A percentile compares a stretch with the other conserved stretches of the same genome.
Evolutionary conservation across 2,797 vertebrate species (phyloP).

Genomic region (Coluber constrictor): DNA sequence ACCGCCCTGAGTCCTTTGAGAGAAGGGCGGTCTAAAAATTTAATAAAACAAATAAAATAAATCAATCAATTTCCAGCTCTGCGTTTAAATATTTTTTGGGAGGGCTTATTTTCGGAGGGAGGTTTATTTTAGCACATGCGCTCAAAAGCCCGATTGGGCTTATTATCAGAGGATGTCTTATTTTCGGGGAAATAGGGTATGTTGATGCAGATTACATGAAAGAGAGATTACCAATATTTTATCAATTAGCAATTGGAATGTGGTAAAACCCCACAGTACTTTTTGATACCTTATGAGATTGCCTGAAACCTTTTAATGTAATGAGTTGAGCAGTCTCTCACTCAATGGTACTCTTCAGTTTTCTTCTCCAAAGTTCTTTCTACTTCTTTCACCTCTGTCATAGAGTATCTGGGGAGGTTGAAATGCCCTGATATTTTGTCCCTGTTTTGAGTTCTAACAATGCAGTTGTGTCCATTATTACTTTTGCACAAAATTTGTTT

Average conservation of each 20-base stretch:
- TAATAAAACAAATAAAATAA: no score
- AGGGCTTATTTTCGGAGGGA: no score
- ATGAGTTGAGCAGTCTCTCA: not conserved
- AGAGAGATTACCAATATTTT: not conserved
- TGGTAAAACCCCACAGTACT: not conserved
- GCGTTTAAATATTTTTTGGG: no score
- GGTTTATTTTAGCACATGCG: no score
- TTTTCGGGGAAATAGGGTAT: not conserved
- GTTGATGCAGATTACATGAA: not conserved
- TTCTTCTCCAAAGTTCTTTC: not conserved
- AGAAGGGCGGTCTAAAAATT: no score
- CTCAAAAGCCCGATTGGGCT: no score
- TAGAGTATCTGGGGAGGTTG: not conserved
- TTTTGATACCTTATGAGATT: not conserved
- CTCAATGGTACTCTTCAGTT: not conserved
- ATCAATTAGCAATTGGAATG: not conserved
- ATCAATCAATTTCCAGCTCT: no score
- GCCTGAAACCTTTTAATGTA: not conserved
- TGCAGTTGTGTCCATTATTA: not conserved
- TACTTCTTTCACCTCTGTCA: not conserved
- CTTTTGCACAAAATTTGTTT: not conserved
- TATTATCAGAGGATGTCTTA: no score
- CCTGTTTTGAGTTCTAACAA: not conserved
- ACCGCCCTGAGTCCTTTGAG: no score
- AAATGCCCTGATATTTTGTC: not conserved